Evolutionary conservation across 2,888 invertebrate genomes (phyloP), one percentile per base, ranked within the genome.

Genomic region (Chrysolina oricalcia): DNA sequence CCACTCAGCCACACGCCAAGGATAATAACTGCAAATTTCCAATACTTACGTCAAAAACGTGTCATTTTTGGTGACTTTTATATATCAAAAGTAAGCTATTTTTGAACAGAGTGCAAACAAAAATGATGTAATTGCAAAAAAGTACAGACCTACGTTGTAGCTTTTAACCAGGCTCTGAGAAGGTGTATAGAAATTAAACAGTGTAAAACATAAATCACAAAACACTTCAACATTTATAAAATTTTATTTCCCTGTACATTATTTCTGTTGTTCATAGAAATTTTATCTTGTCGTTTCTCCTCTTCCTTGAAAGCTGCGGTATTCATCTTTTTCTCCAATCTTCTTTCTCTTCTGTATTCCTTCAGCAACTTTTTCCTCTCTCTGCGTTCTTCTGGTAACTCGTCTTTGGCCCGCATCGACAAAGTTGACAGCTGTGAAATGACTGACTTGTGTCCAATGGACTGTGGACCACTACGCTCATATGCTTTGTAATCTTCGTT

Each of bases 221-320:
- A 35, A 35, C 35, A 6, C 0, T 35, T 35, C 8, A 53, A 40
- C 19, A 67, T 65, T 86, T 87, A 93, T 79, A 92, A 86, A 87
- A 94, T 93, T 86, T 90, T 91, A 84, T 93, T 94, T 69, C 94
- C 94, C 86, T 94, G 94, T 77, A 94, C 89, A 86, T 94, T 95
- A 84, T 92, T 92, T 86, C 90, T 93, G 83, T 94, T 94, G 87
- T 96, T 96, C 78, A 95, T 87, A 84, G 92, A 89, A 65, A 95
- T 93, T 87, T 95, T 95, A 85, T 93, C 93, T 85, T 96, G 95
- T 4, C 93, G 90, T 84, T 95, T 95, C 89, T 95, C 94, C 85
- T 97, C 96, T 82, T 96, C 95, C 85, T 95, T 96, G 86, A 97
- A 97, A 0, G 95, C 96, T 46, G 92, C 90, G 13, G 91, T 91